Evolutionary conservation across 2,888 invertebrate species (phyloP).

Genomic region (Cataglyphis albicans): DNA sequence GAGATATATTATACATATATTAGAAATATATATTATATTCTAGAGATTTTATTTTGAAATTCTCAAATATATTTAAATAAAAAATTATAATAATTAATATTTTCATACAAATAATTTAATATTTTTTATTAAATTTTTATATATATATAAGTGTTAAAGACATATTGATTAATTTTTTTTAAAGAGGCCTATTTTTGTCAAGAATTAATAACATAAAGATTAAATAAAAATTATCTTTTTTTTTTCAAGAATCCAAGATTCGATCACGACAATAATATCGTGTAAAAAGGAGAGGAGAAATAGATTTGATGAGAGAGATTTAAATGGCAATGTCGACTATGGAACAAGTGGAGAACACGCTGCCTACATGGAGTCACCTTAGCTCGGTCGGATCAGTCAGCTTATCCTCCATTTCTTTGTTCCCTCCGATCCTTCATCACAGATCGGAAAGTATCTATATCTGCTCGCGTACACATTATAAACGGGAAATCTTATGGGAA

Average conservation of each 20-base stretch:
- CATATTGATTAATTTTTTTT: background rate
- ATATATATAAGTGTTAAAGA: background rate
- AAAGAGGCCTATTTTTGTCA: background rate
- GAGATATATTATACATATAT: background rate
- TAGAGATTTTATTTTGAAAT: background rate
- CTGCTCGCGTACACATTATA: constrained; percentile 9
- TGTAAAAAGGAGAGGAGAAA: constrained; percentile 14
- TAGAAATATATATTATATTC: background rate
- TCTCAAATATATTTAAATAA: constrained; percentile 7
- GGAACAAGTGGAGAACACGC: constrained; percentile 67
- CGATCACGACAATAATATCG: constrained; percentile 46
- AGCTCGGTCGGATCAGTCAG: constrained; percentile 63
- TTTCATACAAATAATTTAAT: background rate
- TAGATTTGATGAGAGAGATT: constrained; percentile 45
- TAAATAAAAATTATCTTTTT: background rate
- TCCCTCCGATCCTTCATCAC: constrained; percentile 31
- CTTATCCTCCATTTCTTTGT: constrained; percentile 45
- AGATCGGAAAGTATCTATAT: constrained; percentile 59
- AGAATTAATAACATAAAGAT: constrained; percentile 8
- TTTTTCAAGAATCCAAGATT: constrained; percentile 10
- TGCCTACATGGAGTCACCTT: constrained; percentile 60
- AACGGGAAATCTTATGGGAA: constrained; percentile 65
- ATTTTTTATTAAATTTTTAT: background rate
- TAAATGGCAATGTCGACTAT: constrained; percentile 59
- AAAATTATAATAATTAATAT: constrained; percentile 1